Conservation (phyloP, 2,113 vertebrate genomes). For the Pterocles gutturalis region DNA sequence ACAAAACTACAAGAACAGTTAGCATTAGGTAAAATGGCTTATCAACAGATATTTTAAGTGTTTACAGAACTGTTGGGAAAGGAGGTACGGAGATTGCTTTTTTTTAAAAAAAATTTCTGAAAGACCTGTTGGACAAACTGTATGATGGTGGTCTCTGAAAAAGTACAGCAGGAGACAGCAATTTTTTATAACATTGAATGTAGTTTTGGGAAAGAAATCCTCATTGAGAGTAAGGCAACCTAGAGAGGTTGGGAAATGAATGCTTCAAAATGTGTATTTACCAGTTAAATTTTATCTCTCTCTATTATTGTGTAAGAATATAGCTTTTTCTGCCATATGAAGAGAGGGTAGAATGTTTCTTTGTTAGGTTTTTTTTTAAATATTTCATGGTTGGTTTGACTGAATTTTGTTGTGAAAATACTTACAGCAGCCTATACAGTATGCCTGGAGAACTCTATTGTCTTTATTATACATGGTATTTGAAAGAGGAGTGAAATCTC, state of each 20-base stretch:
- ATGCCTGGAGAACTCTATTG: not conserved
- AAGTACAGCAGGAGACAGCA: not conserved
- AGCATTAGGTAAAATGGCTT: constrained; percentile 13
- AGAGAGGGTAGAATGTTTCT: not conserved
- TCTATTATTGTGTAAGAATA: not conserved
- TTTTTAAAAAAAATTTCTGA: not conserved
- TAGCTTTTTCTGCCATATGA: not conserved
- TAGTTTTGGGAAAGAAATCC: not conserved
- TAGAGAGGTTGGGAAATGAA: constrained; percentile 52
- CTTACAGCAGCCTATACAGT: not conserved
- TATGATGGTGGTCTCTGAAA: not conserved
- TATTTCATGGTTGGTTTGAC: not conserved
- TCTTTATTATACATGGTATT: not conserved
- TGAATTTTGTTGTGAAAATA: not conserved
- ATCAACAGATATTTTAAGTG: not conserved
- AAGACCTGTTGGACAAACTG: constrained; percentile 16
- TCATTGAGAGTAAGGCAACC: not conserved
- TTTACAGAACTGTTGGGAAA: constrained; percentile 50
- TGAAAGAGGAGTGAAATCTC: not conserved
- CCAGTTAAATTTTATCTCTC: not conserved
- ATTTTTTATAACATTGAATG: constrained; percentile 18
- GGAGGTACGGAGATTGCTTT: no score
- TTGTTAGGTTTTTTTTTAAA: not conserved
- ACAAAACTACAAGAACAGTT: not conserved
- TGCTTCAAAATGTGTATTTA: constrained; percentile 46